A percentile compares a stretch with the other conserved stretches of the same genome.
These are phyloP conservation scores for Coenobita brevimanus DNA, from an alignment of 1,140 invertebrate genomes.

Conservation along the genomic window DNA sequence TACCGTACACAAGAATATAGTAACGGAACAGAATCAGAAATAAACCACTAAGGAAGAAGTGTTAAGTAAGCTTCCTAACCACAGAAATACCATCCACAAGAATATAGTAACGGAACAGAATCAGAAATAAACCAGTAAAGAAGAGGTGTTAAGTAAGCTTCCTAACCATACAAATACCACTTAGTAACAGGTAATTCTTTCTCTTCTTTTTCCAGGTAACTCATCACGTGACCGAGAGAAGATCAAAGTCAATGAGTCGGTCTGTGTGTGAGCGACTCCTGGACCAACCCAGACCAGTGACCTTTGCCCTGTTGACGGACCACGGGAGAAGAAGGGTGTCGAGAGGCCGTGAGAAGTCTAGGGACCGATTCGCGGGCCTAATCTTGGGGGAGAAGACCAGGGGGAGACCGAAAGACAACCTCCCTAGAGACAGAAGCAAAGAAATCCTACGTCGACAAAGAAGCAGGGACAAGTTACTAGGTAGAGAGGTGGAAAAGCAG, in stretches of 20 bases:
- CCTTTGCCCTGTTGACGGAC: conserved; percentile 35
- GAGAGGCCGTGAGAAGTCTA: conserved; percentile 38
- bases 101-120: too few species aligned
- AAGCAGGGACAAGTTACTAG: not conserved
- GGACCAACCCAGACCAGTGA: conserved; percentile 45
- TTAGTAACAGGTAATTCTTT: not conserved
- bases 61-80: too few species aligned
- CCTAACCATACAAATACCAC: not conserved
- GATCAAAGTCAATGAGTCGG: conserved; percentile 42
- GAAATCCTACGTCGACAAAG: not conserved
- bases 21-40: too few species aligned
- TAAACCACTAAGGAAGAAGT: too few species aligned
- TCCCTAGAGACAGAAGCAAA: conserved; percentile 16
- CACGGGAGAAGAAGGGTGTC: conserved; percentile 36
- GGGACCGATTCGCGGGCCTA: conserved; percentile 42
- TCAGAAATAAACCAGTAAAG: too few species aligned
- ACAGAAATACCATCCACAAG: not conserved
- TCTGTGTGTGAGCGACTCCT: conserved; percentile 31
- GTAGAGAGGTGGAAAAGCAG: not conserved
- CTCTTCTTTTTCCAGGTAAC: conserved; percentile 44
- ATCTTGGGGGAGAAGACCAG: conserved; percentile 23
- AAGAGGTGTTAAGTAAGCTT: too few species aligned
- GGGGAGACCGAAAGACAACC: conserved; percentile 53
- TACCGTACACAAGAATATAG: not conserved
- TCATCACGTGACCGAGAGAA: conserved; percentile 61